phyloP scores from a whole-genome alignment of 2,888 invertebrate genomes.

The Parascotia fuliginaria region DNA sequence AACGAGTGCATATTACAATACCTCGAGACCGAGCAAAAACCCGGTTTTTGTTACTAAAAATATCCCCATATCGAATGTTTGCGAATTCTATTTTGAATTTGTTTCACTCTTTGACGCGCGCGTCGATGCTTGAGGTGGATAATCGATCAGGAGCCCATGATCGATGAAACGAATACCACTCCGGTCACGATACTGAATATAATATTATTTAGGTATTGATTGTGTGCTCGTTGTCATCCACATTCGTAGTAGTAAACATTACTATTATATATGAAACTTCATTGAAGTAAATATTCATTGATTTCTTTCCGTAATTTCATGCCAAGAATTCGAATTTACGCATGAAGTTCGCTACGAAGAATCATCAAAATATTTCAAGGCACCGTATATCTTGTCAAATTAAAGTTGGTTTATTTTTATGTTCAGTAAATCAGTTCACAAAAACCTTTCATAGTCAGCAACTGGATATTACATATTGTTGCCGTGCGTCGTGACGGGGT shows the following conservation, averaged over 20 bases:
- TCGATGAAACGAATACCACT: constrained; percentile 27
- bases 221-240: constrained; percentile 12
- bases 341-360: constrained; percentile 31
- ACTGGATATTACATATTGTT: constrained; percentile 57
- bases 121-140: constrained; percentile 39
- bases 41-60: constrained; percentile 82
- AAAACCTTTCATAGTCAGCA: constrained; percentile 37
- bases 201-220: constrained; percentile 36
- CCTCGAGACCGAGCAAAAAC: constrained; percentile 75
- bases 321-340: constrained; percentile 49
- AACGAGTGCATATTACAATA: constrained; percentile 79
- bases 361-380: constrained; percentile 43
- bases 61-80: constrained; percentile 84
- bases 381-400: constrained; percentile 47
- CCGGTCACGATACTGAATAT: constrained; percentile 16
- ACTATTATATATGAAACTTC: constrained; percentile 33
- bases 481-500: constrained; percentile 3
- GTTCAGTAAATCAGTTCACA: constrained; percentile 38
- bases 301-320: constrained; percentile 35
- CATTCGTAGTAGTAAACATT: constrained; percentile 45
- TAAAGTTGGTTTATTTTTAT: constrained; percentile 48
- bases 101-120: constrained; percentile 60
- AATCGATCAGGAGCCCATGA: constrained; percentile 38
- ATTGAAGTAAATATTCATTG: constrained; percentile 40
- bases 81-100: constrained; percentile 82